A percentile compares a stretch with the other conserved stretches of the same genome.
Evolutionary conservation across 1,140 invertebrate species (phyloP).

Genomic region (Oreohelix idahoensis): DNA sequence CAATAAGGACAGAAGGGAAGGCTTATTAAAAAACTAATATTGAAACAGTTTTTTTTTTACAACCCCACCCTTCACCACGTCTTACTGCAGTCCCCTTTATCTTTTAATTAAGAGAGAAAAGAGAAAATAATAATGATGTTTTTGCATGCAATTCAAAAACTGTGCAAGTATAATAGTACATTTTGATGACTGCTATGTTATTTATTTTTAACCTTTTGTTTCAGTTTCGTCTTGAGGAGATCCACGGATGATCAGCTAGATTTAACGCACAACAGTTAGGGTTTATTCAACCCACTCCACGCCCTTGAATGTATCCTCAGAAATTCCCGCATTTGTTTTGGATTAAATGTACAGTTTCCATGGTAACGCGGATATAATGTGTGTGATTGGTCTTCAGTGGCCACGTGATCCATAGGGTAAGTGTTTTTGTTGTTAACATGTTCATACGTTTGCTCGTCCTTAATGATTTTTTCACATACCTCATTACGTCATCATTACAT

Average conservation of each 20-base stretch:
- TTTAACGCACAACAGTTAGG: not conserved
- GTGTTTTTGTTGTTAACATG: not conserved
- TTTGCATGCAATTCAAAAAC: no score
- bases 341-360: not conserved
- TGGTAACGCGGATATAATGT: not conserved
- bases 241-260: not conserved
- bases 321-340: not conserved
- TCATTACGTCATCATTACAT: no score
- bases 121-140: no score
- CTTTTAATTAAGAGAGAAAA: no score
- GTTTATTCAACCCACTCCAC: not conserved
- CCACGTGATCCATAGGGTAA: slow-evolving; percentile 2
- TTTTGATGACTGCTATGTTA: not conserved
- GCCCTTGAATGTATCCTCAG: not conserved
- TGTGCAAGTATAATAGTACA: no score
- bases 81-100: no score
- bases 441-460: no score
- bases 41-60: no score
- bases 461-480: no score
- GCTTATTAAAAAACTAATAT: no score
- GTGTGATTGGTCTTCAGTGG: not conserved
- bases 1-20: no score
- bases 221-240: not conserved
- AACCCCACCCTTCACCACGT: no score
- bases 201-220: not conserved